Base-by-base conservation (phyloP, 2,888 invertebrate species). In the Strigamia crassipes region DNA sequence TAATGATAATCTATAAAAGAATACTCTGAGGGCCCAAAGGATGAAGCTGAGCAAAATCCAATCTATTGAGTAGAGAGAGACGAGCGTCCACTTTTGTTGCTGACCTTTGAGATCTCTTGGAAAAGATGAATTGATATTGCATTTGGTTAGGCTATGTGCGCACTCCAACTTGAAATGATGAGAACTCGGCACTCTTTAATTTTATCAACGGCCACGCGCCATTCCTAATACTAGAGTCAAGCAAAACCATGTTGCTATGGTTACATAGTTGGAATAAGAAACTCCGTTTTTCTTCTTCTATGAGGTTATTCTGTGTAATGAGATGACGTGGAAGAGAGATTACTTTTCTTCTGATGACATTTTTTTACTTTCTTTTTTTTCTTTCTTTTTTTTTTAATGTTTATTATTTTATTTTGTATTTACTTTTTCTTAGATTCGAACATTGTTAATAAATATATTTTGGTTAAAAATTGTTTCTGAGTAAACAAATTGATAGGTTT, bases 21-120 rank as follows among this genome's bases (percentile, higher is more conserved):
- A 56, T 56, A 56, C 56, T 56, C 56, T 18, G 56, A 56, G 56
- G 56, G 21, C 56, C 56, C 56, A 56, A 56, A 56, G 56, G 56
- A 56, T 56, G 56, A 56, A 56, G 56, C 56, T 56, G 56, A 56
- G 56, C 56, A 56, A 56, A 56, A 56, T 56, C 56, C 56, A 56
- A 56, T 56, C 56, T 56, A 56, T 56, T 56, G 56, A 56, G 56
- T 56, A 56, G 56, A 56, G 56, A 56, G 56, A 56, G 56, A 56
- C 56, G 56, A 56, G 56, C 56, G 56, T 56, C 56, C 56, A 56
- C 56, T 56, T 56, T 56, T 56, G 56, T 56, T 56, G 56, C 56
- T 56, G 56, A 56, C 56, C 56, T 56, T 56, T 56, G 56, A 56
- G 56, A 56, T 56, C 56, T 56, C 56, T 56, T 9, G 56, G 56